Conservation (phyloP, 2,888 invertebrate genomes). For the Zele albiditarsus region DNA sequence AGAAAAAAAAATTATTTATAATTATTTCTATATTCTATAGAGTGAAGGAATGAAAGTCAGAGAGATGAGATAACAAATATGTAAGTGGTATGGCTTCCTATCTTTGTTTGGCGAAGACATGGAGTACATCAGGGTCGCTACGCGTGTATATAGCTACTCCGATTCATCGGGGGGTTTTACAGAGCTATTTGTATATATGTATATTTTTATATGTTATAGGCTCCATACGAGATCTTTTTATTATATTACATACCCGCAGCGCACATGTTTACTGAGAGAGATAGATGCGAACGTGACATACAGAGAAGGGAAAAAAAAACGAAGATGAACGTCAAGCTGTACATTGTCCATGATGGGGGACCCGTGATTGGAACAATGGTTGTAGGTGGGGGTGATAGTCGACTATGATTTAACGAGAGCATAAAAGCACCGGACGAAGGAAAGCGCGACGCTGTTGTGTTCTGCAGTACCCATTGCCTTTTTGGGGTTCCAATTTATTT, state of each 20-base stretch:
- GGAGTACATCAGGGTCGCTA: background rate
- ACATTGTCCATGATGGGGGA: conserved; percentile 10
- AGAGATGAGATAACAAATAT: too few species aligned
- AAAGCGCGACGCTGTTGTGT: conserved; percentile 69
- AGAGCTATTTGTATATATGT: too few species aligned
- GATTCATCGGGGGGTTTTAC: too few species aligned
- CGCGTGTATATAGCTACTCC: background rate
- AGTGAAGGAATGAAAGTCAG: too few species aligned
- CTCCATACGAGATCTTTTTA: too few species aligned
- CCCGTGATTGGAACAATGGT: conserved; percentile 38
- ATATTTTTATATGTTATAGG: too few species aligned
- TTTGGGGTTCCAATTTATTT: conserved; percentile 46
- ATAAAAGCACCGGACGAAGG: conserved; percentile 69
- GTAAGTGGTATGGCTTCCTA: background rate
- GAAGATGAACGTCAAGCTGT: background rate
- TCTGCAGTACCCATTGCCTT: conserved; percentile 59
- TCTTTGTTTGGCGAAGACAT: conserved; percentile 3
- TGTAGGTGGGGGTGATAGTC: conserved; percentile 39
- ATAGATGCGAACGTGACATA: background rate
- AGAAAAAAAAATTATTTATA: too few species aligned
- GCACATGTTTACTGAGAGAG: background rate
- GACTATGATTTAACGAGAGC: conserved; percentile 64
- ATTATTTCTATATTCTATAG: too few species aligned
- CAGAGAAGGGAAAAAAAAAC: background rate
- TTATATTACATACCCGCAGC: background rate